Evolutionary conservation across 2,113 vertebrate genomes (phyloP), one percentile per base, ranked within the genome.

Genomic region (Thunnus maccoyii): DNA sequence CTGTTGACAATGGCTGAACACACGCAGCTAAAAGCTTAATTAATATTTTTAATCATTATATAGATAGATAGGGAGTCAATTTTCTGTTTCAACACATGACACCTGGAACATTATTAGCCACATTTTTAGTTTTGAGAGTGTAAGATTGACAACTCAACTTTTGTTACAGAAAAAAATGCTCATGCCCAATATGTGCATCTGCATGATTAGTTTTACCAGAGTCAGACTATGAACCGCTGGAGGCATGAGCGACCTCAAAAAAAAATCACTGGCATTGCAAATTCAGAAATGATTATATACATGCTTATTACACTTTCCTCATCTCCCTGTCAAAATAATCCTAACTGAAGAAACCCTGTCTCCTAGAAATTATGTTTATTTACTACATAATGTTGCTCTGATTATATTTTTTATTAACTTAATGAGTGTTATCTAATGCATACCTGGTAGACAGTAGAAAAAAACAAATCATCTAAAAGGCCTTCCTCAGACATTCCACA

Each of bases 281-380:
- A 57, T 66, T 66, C 27, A 54, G 20, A 54, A 52, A 69, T 22
- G 54, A 67, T 69, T 25, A 60, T 73, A 70, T 64, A 22, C 63
- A 57, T 64, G 51, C 78, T 64, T 50, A 78, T 69, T 70, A 70
- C 65, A 41, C 14, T 2, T 20, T 20, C 48, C 16, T 20, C 47
- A 0, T 65, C 57, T 70, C 58, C 52, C 58, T 66, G 17, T 67
- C 56, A 76, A 85, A 72, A 50, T 50, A 79, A 70, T 68, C 41
- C 20, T 13, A 41, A 61, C 36, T 3, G 50, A 78, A 71, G 51
- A 0, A 30, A 46, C 13, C 22, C 14, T 62, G 46, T 58, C 25
- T 80, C 25, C 30, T 30, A 41, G 36, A 41, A 41, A 41, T 41
- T 41, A 41, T 41, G 36, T 41, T 9, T 41, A 41, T 41, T 9